Percentiles rank a stretch among this genome's conserved stretches.
These are phyloP conservation scores for Xiphophorus maculatus DNA, from an alignment of 2,113 vertebrate genomes.

Conservation along the genomic window DNA sequence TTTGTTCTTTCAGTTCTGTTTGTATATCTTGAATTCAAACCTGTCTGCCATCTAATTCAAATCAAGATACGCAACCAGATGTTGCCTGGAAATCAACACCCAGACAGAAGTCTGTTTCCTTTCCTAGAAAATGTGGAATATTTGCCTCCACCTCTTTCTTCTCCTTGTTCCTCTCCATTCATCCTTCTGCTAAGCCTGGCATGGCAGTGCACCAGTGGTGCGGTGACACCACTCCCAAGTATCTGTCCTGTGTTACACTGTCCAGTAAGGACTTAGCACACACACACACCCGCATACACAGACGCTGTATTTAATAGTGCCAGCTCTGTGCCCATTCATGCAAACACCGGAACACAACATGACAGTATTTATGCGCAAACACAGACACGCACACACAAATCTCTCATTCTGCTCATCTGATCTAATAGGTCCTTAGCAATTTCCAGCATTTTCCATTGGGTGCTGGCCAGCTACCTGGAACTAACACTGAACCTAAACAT, in stretches of 20 bases:
- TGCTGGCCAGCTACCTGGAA: slow-evolving; percentile 56
- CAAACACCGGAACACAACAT: slow-evolving; percentile 57
- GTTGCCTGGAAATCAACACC: not conserved
- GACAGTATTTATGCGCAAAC: slow-evolving; percentile 64
- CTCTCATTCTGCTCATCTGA: slow-evolving; percentile 31
- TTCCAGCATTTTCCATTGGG: slow-evolving; percentile 61
- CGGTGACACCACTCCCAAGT: slow-evolving; percentile 2
- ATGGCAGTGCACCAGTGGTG: slow-evolving; percentile 20
- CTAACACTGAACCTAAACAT: slow-evolving; percentile 51
- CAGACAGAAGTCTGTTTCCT: not conserved
- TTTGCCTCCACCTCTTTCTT: not conserved
- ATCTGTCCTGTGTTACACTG: slow-evolving; percentile 43
- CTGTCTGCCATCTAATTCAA: not conserved
- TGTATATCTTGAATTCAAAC: slow-evolving; percentile 1
- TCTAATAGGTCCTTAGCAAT: slow-evolving; percentile 48
- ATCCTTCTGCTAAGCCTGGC: not conserved
- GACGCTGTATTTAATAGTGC: slow-evolving; percentile 19
- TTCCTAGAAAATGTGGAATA: not conserved
- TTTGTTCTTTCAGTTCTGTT: slow-evolving; percentile 1
- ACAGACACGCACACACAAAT: slow-evolving; percentile 32
- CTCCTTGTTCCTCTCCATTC: not conserved
- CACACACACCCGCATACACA: not conserved
- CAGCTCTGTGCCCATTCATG: slow-evolving; percentile 35
- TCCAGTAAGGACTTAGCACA: slow-evolving; percentile 25
- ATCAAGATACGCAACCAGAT: slow-evolving; percentile 11